phyloP scores from a whole-genome alignment of 2,888 invertebrate genomes.

The Athrips mouffetella region DNA sequence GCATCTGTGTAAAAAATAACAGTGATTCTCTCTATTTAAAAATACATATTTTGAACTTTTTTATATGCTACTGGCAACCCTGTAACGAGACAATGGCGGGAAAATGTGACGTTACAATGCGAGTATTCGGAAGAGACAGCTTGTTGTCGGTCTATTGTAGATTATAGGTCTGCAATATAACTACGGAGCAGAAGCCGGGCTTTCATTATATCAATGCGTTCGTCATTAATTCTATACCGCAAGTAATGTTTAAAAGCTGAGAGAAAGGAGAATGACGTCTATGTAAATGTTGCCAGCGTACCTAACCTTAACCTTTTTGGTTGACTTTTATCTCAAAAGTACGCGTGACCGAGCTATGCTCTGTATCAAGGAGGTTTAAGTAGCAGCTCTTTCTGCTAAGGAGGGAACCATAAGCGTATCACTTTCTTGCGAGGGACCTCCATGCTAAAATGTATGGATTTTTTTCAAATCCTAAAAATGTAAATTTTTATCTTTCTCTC shows the following conservation, averaged over 20 bases:
- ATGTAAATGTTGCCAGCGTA: neutral
- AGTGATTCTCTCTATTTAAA: too few relatives aligned
- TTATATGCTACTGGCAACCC: conserved; percentile 41
- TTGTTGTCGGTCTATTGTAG: conserved; percentile 16
- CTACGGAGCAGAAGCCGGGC: neutral
- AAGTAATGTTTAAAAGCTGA: neutral
- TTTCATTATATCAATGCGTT: conserved; percentile 16
- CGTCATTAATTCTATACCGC: neutral
- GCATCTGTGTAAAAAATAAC: too few relatives aligned
- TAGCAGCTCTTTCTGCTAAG: too few relatives aligned
- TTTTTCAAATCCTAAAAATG: too few relatives aligned
- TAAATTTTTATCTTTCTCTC: too few relatives aligned
- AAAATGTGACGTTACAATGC: conserved; percentile 49
- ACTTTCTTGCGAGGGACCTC: too few relatives aligned
- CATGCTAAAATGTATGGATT: too few relatives aligned
- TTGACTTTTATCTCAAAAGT: neutral
- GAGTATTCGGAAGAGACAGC: conserved; percentile 19
- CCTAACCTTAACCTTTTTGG: neutral
- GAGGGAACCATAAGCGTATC: too few relatives aligned
- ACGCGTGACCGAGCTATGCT: neutral
- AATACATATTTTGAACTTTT: neutral
- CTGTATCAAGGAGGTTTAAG: too few relatives aligned
- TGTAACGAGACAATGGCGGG: conserved; percentile 45
- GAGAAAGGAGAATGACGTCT: neutral
- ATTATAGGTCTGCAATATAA: too few relatives aligned